phyloP scores from a whole-genome alignment of 2,797 vertebrate genomes.

The Mareca strepera region DNA sequence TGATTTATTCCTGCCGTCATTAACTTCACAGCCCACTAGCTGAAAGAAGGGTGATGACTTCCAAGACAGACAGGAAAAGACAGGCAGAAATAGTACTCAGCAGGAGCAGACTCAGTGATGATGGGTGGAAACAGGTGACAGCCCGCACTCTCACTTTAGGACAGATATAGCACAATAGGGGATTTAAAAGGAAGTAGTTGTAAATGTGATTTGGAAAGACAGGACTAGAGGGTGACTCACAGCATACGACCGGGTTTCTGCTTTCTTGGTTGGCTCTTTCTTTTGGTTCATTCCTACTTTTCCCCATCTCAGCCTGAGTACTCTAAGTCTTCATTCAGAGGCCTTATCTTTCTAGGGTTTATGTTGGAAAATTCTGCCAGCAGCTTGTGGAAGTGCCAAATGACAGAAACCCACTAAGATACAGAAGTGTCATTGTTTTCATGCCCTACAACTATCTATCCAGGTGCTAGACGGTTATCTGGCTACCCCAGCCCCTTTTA shows the following conservation, averaged over 20 bases:
- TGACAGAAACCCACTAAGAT: neutral
- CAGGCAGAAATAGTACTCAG: constrained; percentile 66
- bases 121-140: constrained; percentile 71
- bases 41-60: constrained; percentile 61
- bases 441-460: neutral
- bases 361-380: neutral
- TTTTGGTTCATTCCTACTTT: neutral
- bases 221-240: neutral
- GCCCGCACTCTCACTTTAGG: constrained; percentile 19
- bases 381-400: neutral
- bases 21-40: constrained; percentile 61
- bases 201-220: constrained; percentile 7
- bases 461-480: neutral
- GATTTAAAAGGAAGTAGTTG: constrained; percentile 38
- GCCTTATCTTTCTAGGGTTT: neutral
- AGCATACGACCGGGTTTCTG: neutral
- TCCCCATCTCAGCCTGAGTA: neutral
- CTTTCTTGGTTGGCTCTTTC: neutral
- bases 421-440: neutral
- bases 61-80: constrained; percentile 68
- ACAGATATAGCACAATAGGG: constrained; percentile 20
- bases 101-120: constrained; percentile 9
- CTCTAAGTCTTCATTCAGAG: neutral
- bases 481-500: neutral
- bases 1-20: constrained; percentile 67